Percentiles rank a stretch among this genome's conserved stretches.
Conservation (phyloP, 2,888 invertebrate species). For the Drepanosiphum platanoidis region DNA sequence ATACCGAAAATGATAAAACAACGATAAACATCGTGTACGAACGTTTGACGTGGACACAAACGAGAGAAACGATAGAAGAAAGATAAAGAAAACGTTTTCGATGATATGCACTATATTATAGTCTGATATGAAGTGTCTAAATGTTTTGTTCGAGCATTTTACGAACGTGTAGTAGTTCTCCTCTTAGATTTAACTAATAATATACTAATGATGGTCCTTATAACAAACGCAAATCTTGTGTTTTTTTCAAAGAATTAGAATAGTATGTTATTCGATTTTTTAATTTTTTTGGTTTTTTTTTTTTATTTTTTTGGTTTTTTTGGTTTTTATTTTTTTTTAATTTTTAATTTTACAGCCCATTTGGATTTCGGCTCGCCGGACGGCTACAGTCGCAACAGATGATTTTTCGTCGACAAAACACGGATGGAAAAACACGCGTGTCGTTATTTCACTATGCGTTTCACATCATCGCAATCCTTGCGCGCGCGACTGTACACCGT, state of each 20-base stretch:
- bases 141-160: background rate
- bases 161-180: background rate
- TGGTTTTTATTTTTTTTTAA: background rate
- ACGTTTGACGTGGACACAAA: too few relatives aligned
- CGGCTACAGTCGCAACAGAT: background rate
- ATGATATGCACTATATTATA: background rate
- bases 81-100: too few relatives aligned
- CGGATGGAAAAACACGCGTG: too few relatives aligned
- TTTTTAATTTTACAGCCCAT: background rate
- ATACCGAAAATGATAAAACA: too few relatives aligned
- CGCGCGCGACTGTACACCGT: background rate
- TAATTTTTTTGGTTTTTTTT: background rate
- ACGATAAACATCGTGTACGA: too few relatives aligned
- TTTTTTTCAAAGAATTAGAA: constrained; percentile 12
- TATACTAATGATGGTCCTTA: constrained; percentile 59
- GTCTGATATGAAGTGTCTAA: background rate
- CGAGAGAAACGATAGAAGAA: too few relatives aligned
- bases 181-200: constrained; percentile 52
- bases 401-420: too few relatives aligned
- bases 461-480: too few relatives aligned
- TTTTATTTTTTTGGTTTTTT: constrained; percentile 1
- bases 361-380: background rate
- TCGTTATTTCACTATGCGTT: too few relatives aligned
- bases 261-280: background rate
- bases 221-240: constrained; percentile 59